A percentile compares a stretch with the other conserved stretches of the same genome.
Evolutionary conservation across 2,888 invertebrate species (phyloP).

Genomic region (Adineta ricciae): DNA sequence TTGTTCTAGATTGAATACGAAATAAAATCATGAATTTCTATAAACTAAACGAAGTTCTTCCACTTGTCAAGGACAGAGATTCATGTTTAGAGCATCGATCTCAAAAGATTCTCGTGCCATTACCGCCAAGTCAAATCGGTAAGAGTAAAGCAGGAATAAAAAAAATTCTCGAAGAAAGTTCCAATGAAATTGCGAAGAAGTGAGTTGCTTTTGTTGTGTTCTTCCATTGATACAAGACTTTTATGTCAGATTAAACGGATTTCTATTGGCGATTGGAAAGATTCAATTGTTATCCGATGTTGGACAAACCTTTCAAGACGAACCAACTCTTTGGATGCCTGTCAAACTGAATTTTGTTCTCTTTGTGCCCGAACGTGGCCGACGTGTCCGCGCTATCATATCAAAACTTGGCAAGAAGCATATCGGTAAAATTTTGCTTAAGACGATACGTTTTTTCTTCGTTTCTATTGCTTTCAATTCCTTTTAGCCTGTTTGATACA

Average conservation of each 20-base stretch:
- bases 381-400: neutral
- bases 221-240: too few species aligned
- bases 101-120: neutral
- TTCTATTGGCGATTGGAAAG: neutral
- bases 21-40: neutral
- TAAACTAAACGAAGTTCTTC: neutral
- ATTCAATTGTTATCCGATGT: neutral
- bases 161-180: neutral
- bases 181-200: neutral
- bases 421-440: neutral
- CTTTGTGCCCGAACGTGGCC: neutral
- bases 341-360: neutral
- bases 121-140: neutral
- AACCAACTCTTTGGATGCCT: neutral
- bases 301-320: neutral
- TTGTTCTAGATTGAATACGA: neutral
- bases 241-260: neutral
- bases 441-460: neutral
- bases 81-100: neutral
- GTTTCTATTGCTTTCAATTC: neutral
- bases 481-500: conserved; percentile 3
- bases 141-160: neutral
- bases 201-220: neutral
- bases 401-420: conserved; percentile 14
- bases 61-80: neutral